Evolutionary conservation across 2,113 vertebrate genomes (phyloP), one percentile per base, ranked within the genome.

Genomic region (Cyanistes caeruleus): DNA sequence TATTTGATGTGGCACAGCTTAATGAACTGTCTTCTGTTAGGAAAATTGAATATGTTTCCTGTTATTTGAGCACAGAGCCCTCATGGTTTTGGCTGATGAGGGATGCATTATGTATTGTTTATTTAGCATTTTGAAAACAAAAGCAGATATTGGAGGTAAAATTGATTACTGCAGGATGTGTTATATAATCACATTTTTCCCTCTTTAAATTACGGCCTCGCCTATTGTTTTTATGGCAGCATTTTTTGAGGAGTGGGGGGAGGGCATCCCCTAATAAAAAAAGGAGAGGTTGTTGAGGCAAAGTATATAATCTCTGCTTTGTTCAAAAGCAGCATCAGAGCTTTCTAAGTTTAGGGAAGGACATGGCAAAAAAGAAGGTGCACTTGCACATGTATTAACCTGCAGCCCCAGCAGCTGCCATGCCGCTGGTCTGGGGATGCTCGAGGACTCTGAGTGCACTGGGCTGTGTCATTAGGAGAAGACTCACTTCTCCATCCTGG

Each of bases 11-110:
- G 98, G 98, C 98, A 98, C 98, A 97, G 98, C 98, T 98, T 98
- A 98, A 98, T 98, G 98, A 98, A 98, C 98, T 98, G 98, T 98
- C 98, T 98, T 98, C 98, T 98, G 98, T 98, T 98, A 98, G 98
- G 98, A 98, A 98, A 98, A 98, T 98, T 98, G 98, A 98, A 98
- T 98, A 98, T 98, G 98, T 98, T 98, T 98, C 98, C 98, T 98
- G 98, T 98, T 98, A 98, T 98, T 98, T 98, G 98, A 98, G 98
- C 98, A 97, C 98, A 97, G 98, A 98, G 98, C 98, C 98, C 98
- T 98, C 97, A 97, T 97, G 98, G 97, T 98, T 98, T 98, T 97
- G 97, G 97, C 97, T 98, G 98, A 98, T 98, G 98, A 98, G 98
- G 98, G 97, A 98, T 98, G 98, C 97, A 98, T 98, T 98, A 98